A percentile compares a stretch with the other conserved stretches of the same genome.
phyloP scores from a whole-genome alignment of 1,140 invertebrate genomes.

The Chironomus striatipennis region DNA sequence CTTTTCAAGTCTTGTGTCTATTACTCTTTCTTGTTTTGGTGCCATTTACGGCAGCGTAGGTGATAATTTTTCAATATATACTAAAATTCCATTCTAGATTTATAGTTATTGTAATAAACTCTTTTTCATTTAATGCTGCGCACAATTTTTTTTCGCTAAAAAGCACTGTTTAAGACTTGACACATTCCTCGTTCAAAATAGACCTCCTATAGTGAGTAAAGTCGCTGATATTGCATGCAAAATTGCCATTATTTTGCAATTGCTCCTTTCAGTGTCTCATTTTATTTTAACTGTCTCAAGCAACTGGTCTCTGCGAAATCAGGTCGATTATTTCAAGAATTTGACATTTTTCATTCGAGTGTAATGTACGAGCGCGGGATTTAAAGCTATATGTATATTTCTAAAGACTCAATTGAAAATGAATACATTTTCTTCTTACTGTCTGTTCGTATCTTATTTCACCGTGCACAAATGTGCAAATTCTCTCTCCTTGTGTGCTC shows the following conservation, averaged over 20 bases:
- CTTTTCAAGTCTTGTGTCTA: no score
- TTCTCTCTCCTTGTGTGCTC: no score
- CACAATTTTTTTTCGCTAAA: neutral
- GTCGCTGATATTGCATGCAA: neutral
- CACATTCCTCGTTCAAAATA: neutral
- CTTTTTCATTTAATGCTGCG: neutral
- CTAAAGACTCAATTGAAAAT: no score
- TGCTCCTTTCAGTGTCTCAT: neutral
- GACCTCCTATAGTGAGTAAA: neutral
- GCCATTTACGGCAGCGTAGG: neutral
- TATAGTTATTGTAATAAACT: neutral
- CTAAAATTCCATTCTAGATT: neutral
- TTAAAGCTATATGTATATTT: no score
- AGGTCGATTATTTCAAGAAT: conserved; percentile 21
- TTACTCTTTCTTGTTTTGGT: neutral
- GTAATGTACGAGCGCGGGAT: no score
- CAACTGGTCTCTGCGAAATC: neutral
- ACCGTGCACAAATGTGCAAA: neutral
- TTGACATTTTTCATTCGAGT: neutral
- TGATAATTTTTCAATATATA: conserved; percentile 11
- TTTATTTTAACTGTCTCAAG: neutral
- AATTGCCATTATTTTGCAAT: neutral
- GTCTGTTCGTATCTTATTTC: neutral
- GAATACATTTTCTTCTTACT: neutral
- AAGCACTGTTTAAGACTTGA: neutral